Evolutionary conservation across 2,113 vertebrate genomes (phyloP).

Genomic region (Phocoena phocoena): DNA sequence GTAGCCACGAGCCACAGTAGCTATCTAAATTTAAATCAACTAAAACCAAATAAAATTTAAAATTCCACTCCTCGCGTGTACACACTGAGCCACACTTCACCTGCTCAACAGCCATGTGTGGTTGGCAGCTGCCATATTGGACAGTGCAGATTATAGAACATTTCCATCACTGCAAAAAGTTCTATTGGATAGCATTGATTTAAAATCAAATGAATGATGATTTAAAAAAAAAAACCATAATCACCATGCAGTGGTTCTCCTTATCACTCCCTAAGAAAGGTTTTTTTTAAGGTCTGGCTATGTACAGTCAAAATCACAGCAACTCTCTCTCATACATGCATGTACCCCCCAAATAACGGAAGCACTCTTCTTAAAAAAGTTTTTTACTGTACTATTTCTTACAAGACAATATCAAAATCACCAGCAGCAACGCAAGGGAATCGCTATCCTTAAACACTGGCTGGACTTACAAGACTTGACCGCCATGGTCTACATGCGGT

Average conservation of each 20-base stretch:
- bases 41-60: conserved; percentile 11
- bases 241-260: neutral
- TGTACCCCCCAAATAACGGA: neutral
- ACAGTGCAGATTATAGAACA: neutral
- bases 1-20: neutral
- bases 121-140: neutral
- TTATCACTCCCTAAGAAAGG: neutral
- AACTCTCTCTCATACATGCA: neutral
- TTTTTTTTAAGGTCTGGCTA: neutral
- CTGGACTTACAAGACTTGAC: neutral
- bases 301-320: neutral
- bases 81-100: neutral
- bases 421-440: neutral
- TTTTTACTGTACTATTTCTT: neutral
- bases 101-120: neutral
- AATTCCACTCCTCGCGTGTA: neutral
- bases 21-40: neutral
- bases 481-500: neutral
- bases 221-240: neutral
- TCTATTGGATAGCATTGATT: neutral
- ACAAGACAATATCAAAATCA: conserved; percentile 37
- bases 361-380: neutral
- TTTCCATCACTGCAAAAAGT: neutral
- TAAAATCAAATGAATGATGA: neutral
- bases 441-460: neutral